A percentile compares a stretch with the other conserved stretches of the same genome.
These are phyloP conservation scores for Lepidurus couesii DNA, from an alignment of 1,140 invertebrate genomes.

Conservation along the genomic window DNA sequence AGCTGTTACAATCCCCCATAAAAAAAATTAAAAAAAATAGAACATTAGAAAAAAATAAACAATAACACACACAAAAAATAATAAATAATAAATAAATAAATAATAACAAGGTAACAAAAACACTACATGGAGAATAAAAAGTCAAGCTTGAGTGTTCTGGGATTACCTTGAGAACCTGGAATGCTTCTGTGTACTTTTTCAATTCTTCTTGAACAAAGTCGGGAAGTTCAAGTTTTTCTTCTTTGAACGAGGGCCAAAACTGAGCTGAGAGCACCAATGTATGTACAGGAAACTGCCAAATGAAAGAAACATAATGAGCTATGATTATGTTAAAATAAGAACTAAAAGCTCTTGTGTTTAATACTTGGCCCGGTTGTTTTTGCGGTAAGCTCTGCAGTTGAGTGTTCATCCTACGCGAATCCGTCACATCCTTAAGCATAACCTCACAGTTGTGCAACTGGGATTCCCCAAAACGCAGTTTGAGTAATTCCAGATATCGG, in stretches of 20 bases:
- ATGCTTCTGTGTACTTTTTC: constrained; percentile 81
- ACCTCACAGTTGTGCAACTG: constrained; percentile 97
- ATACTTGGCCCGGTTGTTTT: constrained; percentile 6
- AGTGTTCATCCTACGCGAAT: constrained; percentile 68
- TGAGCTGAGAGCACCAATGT: constrained; percentile 93
- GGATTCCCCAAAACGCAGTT: constrained; percentile 89
- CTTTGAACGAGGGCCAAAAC: constrained; percentile 96
- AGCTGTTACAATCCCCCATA: too few relatives aligned
- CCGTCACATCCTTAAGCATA: constrained; percentile 91
- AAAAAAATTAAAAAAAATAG: too few relatives aligned
- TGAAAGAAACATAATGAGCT: constrained; percentile 39
- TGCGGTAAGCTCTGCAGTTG: constrained; percentile 57
- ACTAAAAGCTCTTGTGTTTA: neutral
- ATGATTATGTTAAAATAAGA: too few relatives aligned
- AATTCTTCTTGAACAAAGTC: constrained; percentile 71
- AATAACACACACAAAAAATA: too few relatives aligned
- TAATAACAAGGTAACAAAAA: neutral
- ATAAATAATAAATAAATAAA: too few relatives aligned
- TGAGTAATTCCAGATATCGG: constrained; percentile 89
- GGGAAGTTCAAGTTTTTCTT: constrained; percentile 85
- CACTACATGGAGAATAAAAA: neutral
- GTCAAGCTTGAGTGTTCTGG: too few relatives aligned
- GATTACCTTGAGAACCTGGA: constrained; percentile 74
- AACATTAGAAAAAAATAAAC: too few relatives aligned
- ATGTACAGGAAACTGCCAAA: constrained; percentile 58